Evolutionary conservation across 1,140 invertebrate genomes (phyloP).

Genomic region (Hypsibius dujardini): DNA sequence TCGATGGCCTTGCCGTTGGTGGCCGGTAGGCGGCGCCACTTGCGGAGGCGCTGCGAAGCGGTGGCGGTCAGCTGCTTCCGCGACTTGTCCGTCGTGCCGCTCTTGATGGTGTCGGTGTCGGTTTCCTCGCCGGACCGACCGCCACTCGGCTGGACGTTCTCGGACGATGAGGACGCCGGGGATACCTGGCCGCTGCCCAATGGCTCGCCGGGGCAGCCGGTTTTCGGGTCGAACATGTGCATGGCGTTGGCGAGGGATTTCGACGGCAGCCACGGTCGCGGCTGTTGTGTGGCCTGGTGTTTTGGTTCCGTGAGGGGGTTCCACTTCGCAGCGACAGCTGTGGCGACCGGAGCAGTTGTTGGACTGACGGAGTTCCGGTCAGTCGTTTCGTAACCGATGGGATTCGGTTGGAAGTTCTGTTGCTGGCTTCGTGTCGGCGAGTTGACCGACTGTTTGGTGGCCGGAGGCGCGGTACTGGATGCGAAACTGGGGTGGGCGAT

Average conservation of each 20-base stretch:
- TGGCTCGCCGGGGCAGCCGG: slow-evolving; percentile 14
- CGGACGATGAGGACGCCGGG: slow-evolving; percentile 5
- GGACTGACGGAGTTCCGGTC: not conserved
- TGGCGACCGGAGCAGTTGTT: not conserved
- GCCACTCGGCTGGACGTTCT: slow-evolving; percentile 9
- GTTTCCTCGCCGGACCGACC: slow-evolving; percentile 13
- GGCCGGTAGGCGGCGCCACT: slow-evolving; percentile 11
- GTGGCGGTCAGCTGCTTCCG: slow-evolving; percentile 3
- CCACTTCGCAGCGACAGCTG: not conserved
- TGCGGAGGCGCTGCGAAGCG: slow-evolving; percentile 7
- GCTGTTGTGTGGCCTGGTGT: not conserved
- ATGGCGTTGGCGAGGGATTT: not conserved
- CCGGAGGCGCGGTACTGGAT: not conserved
- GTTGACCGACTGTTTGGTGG: not conserved
- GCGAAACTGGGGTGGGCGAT: not conserved
- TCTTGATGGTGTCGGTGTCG: slow-evolving; percentile 9
- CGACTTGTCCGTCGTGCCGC: not conserved
- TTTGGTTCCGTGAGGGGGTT: not conserved
- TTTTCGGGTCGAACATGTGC: slow-evolving; percentile 3
- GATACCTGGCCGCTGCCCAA: not conserved
- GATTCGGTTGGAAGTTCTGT: slow-evolving; percentile 10
- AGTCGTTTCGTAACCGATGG: not conserved
- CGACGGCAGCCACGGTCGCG: not conserved
- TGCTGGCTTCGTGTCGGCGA: not conserved
- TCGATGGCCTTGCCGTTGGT: slow-evolving; percentile 10